Evolutionary conservation across 2,888 invertebrate species (phyloP).

Genomic region (Hydropsyche betteni): DNA sequence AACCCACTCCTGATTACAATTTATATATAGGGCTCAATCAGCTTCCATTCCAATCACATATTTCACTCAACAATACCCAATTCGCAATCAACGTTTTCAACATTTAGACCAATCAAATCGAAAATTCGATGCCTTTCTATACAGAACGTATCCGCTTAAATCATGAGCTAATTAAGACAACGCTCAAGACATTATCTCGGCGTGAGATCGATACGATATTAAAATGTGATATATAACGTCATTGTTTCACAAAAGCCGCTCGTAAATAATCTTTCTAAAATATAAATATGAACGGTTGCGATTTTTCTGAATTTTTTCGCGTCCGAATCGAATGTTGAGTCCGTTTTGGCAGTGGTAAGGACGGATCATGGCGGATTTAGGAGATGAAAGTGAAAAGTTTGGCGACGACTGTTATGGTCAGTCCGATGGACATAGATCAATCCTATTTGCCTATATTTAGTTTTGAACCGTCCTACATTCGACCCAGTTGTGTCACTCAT

Average conservation of each 20-base stretch:
- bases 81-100: too few species aligned
- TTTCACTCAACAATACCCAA: too few species aligned
- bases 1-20: too few species aligned
- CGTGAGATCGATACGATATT: not conserved
- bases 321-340: too few species aligned
- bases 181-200: slow-evolving; percentile 19
- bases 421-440: slow-evolving; percentile 11
- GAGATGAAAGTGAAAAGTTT: slow-evolving; percentile 9
- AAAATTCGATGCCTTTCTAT: slow-evolving; percentile 29
- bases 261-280: not conserved
- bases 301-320: not conserved
- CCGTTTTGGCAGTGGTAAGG: not conserved
- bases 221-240: too few species aligned
- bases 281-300: not conserved
- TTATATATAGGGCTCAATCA: too few species aligned
- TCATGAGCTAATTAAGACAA: slow-evolving; percentile 18
- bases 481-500: slow-evolving; percentile 36
- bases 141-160: not conserved
- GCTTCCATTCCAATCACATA: too few species aligned
- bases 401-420: slow-evolving; percentile 19
- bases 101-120: too few species aligned
- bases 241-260: too few species aligned
- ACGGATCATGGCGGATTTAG: not conserved
- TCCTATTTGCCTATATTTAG: slow-evolving; percentile 29
- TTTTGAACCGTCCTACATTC: slow-evolving; percentile 27